A percentile compares a stretch with the other conserved stretches of the same genome.
Conservation (phyloP, 2,888 invertebrate genomes). For the Athalia circularis region DNA sequence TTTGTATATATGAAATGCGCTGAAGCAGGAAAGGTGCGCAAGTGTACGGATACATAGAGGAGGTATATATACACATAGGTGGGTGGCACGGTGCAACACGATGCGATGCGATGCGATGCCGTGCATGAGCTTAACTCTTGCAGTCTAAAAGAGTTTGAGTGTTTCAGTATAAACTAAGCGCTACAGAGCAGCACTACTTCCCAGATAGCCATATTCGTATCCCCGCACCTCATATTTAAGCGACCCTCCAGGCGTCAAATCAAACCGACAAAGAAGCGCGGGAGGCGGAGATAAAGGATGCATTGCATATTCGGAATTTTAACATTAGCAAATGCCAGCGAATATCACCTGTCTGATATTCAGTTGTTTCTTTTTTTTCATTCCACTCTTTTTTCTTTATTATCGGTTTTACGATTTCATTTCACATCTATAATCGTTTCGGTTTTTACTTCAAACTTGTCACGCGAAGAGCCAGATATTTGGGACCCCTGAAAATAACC, state of each 20-base stretch:
- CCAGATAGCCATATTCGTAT: constrained; percentile 44
- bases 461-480: no score
- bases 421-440: no score
- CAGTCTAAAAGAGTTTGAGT: no score
- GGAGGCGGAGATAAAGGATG: constrained; percentile 45
- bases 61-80: constrained; percentile 54
- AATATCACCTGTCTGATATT: constrained; percentile 40
- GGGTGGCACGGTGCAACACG: no score
- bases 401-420: neutral
- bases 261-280: constrained; percentile 44
- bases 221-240: constrained; percentile 46
- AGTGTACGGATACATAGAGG: constrained; percentile 46
- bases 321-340: constrained; percentile 69
- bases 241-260: constrained; percentile 61
- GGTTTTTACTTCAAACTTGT: neutral
- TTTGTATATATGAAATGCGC: no score
- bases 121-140: no score
- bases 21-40: constrained; percentile 49
- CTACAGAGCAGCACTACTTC: constrained; percentile 28
- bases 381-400: neutral
- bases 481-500: no score
- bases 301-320: constrained; percentile 58
- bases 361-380: neutral
- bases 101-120: no score
- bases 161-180: no score